These are phyloP conservation scores for Hyles vespertilio DNA, from an alignment of 1,140 invertebrate species.

Conservation along the genomic window DNA sequence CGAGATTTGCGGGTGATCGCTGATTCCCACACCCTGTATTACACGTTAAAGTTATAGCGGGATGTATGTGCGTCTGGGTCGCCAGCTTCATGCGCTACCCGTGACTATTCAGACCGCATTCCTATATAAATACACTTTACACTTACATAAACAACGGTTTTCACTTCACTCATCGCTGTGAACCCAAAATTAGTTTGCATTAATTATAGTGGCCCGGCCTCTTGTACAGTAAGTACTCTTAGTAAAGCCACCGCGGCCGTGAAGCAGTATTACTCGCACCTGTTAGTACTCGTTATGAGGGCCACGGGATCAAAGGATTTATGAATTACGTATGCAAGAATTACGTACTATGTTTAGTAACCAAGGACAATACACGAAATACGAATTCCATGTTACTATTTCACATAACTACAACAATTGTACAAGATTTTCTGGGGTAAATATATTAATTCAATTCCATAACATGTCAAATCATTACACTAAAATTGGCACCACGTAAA, in stretches of 20 bases:
- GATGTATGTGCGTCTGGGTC: constrained; percentile 59
- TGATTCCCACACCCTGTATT: constrained; percentile 13
- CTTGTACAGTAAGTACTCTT: constrained; percentile 9
- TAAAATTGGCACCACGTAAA: too few species aligned
- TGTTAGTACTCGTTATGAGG: constrained; percentile 31
- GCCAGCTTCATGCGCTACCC: constrained; percentile 67
- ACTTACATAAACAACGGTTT: constrained; percentile 64
- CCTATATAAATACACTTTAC: constrained; percentile 56
- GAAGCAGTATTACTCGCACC: constrained; percentile 24
- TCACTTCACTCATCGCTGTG: constrained; percentile 72
- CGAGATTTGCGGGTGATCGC: constrained; percentile 18
- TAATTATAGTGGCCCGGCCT: constrained; percentile 39
- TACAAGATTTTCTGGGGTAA: too few species aligned
- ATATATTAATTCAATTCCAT: too few species aligned
- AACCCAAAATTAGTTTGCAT: constrained; percentile 71
- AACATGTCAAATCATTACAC: too few species aligned
- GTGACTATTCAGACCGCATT: constrained; percentile 65
- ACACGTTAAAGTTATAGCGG: constrained; percentile 19
- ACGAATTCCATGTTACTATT: too few species aligned
- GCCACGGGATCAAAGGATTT: neutral
- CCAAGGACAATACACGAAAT: too few species aligned
- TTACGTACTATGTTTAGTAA: too few species aligned
- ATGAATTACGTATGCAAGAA: too few species aligned
- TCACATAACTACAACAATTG: neutral
- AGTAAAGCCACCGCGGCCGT: constrained; percentile 42